Conservation (phyloP, 2,888 invertebrate genomes). For the Eudasyphora cyanicolor region DNA sequence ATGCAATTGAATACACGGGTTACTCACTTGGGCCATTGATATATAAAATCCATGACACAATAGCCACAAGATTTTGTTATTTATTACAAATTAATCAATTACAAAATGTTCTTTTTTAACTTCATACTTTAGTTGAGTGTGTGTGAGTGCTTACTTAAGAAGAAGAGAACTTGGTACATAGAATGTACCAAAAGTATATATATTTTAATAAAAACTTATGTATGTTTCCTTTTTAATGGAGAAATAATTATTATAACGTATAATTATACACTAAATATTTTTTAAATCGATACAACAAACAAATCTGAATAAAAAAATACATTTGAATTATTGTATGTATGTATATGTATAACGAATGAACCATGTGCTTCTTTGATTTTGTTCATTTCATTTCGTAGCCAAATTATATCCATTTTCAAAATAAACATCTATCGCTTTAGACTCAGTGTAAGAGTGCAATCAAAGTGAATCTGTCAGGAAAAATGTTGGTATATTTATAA, state of each 20-base stretch:
- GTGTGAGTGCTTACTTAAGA: not conserved
- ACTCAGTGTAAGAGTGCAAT: not conserved
- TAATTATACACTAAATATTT: not conserved
- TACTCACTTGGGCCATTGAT: slow-evolving; percentile 54
- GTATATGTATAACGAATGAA: not conserved
- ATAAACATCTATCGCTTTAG: not conserved
- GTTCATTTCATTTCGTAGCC: too few relatives aligned
- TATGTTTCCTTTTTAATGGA: not conserved
- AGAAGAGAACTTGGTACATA: not conserved
- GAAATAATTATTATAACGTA: slow-evolving; percentile 2
- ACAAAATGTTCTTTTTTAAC: slow-evolving; percentile 6
- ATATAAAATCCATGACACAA: slow-evolving; percentile 39
- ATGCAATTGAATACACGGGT: slow-evolving; percentile 81
- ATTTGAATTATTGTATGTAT: slow-evolving; percentile 16
- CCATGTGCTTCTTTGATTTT: not conserved
- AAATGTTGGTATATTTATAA: slow-evolving; percentile 83
- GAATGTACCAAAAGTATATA: not conserved
- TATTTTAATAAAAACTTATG: not conserved
- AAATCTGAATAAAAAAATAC: slow-evolving; percentile 21
- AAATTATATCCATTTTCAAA: not conserved
- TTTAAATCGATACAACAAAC: slow-evolving; percentile 8
- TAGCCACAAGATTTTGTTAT: slow-evolving; percentile 32
- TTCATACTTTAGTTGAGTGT: slow-evolving; percentile 4
- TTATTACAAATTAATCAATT: slow-evolving; percentile 36
- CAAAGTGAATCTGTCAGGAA: slow-evolving; percentile 38